A percentile compares a stretch with the other conserved stretches of the same genome.
Evolutionary conservation across 2,113 vertebrate genomes (phyloP).

Genomic region (Garra rufa): DNA sequence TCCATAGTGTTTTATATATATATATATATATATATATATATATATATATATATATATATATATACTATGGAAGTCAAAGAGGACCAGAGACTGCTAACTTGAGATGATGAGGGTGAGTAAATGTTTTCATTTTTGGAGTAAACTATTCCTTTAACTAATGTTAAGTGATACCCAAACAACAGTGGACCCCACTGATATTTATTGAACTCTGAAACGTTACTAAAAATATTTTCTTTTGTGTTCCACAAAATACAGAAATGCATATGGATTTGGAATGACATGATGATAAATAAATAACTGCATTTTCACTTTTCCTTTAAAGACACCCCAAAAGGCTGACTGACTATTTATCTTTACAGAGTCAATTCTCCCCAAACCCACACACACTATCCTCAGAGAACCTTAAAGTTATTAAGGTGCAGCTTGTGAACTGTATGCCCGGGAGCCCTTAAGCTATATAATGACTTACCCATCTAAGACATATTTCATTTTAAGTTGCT

Average conservation of each 20-base stretch:
- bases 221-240: neutral
- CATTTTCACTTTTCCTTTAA: conserved; percentile 14
- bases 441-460: conserved; percentile 28
- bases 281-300: neutral
- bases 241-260: neutral
- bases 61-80: too few relatives aligned
- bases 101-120: too few relatives aligned
- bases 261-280: neutral
- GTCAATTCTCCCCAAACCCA: neutral
- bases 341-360: conserved; percentile 1
- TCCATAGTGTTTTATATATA: too few relatives aligned
- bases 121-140: too few relatives aligned
- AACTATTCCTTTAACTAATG: too few relatives aligned
- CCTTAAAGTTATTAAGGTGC: conserved; percentile 18
- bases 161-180: neutral
- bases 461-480: conserved; percentile 36
- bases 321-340: neutral
- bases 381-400: neutral
- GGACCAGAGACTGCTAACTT: too few relatives aligned
- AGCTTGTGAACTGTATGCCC: too few relatives aligned
- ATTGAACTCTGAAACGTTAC: neutral
- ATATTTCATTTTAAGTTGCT: conserved; percentile 4
- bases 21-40: too few relatives aligned
- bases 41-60: too few relatives aligned
- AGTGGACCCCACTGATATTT: neutral